Conservation (phyloP, 2,888 invertebrate species). For the Drymonia ruficornis region DNA sequence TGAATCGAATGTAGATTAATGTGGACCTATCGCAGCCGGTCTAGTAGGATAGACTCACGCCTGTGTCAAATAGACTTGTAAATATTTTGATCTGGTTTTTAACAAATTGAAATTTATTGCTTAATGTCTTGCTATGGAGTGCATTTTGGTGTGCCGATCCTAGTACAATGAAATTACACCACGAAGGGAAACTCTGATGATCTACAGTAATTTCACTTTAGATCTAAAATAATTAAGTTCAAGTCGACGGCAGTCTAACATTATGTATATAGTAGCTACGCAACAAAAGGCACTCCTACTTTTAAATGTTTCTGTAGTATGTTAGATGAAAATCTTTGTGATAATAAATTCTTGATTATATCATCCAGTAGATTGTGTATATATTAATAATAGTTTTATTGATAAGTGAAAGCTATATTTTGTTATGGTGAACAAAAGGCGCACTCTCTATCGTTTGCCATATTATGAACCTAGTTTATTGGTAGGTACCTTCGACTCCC, state of each 20-base stretch:
- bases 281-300: constrained; percentile 56
- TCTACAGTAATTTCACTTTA: not conserved
- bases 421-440: constrained; percentile 72
- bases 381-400: constrained; percentile 61
- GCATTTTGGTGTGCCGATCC: constrained; percentile 53
- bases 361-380: constrained; percentile 73
- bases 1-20: constrained; percentile 57
- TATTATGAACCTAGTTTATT: constrained; percentile 52
- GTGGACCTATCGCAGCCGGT: constrained; percentile 48
- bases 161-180: constrained; percentile 4
- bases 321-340: constrained; percentile 76
- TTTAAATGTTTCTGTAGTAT: constrained; percentile 65
- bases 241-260: constrained; percentile 4
- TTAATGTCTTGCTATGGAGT: constrained; percentile 55
- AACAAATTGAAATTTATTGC: constrained; percentile 61
- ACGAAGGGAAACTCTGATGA: not conserved
- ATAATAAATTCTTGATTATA: constrained; percentile 70
- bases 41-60: constrained; percentile 35
- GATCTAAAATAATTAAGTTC: not conserved
- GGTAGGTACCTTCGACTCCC: constrained; percentile 39
- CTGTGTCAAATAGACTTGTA: constrained; percentile 60
- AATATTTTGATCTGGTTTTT: constrained; percentile 74
- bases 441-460: constrained; percentile 71
- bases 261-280: constrained; percentile 25
- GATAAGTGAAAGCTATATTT: constrained; percentile 79